A percentile compares a stretch with the other conserved stretches of the same genome.
These are phyloP conservation scores for Atlantisia rogersi DNA, from an alignment of 2,113 vertebrate species.

Conservation along the genomic window DNA sequence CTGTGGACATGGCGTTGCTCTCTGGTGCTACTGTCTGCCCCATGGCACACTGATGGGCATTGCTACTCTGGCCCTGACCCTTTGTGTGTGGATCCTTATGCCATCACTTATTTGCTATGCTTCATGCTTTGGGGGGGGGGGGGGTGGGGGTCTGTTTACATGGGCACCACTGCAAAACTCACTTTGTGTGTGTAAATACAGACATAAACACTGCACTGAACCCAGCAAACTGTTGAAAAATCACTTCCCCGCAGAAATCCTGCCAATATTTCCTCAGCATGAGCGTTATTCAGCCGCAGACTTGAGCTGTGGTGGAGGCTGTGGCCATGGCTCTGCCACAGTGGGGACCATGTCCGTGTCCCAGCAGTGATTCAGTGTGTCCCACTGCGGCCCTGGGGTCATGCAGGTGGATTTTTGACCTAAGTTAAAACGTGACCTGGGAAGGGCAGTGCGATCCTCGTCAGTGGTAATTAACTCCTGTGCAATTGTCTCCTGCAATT, in stretches of 20 bases:
- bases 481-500: neutral
- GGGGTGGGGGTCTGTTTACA: neutral
- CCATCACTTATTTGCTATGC: rapidly evolving
- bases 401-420: neutral
- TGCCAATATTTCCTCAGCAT: neutral
- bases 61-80: neutral
- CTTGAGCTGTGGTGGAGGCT: neutral
- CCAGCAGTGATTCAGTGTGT: too few relatives aligned
- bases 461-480: neutral
- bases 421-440: rapidly evolving
- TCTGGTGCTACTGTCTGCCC: too few relatives aligned
- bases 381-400: too few relatives aligned
- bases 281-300: rapidly evolving
- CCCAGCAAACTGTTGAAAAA: neutral
- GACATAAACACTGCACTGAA: neutral
- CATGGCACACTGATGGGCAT: neutral
- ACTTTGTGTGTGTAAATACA: too few relatives aligned
- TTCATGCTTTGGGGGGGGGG: neutral
- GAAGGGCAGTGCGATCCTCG: neutral
- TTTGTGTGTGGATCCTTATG: neutral
- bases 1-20: too few relatives aligned
- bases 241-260: neutral
- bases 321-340: neutral
- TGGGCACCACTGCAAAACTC: neutral
- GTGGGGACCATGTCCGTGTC: rapidly evolving